Conservation (phyloP, 2,888 invertebrate species). For the Tricholauxania praeusta region DNA sequence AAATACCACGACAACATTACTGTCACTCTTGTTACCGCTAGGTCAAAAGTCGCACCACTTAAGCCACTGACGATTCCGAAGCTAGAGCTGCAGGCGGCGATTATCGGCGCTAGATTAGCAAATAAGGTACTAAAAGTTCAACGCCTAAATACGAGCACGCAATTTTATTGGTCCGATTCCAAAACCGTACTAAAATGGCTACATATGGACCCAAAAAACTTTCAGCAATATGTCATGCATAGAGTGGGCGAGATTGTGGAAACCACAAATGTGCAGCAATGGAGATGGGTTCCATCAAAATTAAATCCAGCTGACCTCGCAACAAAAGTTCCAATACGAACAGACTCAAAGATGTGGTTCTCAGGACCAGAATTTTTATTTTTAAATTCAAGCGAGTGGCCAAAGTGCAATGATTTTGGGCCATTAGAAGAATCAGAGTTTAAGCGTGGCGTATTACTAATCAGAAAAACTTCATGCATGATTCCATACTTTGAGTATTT, state of each 20-base stretch:
- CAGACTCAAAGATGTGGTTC: constrained; percentile 30
- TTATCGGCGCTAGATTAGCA: constrained; percentile 35
- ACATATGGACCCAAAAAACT: constrained; percentile 39
- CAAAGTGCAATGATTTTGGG: constrained; percentile 7
- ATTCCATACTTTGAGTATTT: constrained; percentile 10
- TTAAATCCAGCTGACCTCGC: constrained; percentile 42
- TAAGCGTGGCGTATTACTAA: not conserved
- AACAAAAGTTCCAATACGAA: constrained; percentile 32
- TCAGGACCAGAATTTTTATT: constrained; percentile 32
- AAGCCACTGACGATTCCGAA: not conserved
- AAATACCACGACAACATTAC: too few species aligned
- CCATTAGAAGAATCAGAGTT: too few species aligned
- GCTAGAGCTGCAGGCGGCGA: constrained; percentile 39
- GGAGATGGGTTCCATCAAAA: constrained; percentile 44
- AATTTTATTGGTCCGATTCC: constrained; percentile 38
- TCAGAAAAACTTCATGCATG: not conserved
- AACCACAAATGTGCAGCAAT: constrained; percentile 34
- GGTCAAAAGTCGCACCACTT: not conserved
- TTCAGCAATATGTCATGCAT: constrained; percentile 42
- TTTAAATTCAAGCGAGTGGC: not conserved
- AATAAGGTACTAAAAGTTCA: constrained; percentile 21
- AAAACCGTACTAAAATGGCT: constrained; percentile 44
- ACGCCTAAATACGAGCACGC: not conserved
- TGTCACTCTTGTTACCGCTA: not conserved
- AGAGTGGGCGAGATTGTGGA: constrained; percentile 44